These are phyloP conservation scores for Molossus alvarezi DNA, from an alignment of 2,797 vertebrate genomes.

Conservation along the genomic window DNA sequence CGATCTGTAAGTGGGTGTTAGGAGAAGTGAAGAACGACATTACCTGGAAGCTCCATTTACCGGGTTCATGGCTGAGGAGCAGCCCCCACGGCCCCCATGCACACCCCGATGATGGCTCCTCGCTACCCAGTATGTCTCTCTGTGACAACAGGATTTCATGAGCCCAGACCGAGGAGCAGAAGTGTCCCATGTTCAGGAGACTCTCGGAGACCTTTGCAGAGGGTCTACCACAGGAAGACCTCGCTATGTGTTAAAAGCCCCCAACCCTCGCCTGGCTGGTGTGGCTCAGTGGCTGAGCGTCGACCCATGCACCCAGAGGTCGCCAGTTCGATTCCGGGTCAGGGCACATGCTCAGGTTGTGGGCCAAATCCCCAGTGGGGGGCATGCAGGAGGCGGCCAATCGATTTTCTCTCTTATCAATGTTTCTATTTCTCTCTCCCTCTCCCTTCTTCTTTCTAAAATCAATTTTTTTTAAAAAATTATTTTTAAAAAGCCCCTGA, in stretches of 20 bases:
- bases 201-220: background rate
- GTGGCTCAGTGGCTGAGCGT: too few relatives aligned
- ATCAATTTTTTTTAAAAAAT: too few relatives aligned
- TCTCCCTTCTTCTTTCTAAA: too few relatives aligned
- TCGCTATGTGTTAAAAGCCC: background rate
- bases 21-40: constrained; percentile 48
- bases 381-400: too few relatives aligned
- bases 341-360: too few relatives aligned
- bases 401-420: too few relatives aligned
- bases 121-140: background rate
- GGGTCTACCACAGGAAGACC: background rate
- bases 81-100: accelerated
- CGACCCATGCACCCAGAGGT: too few relatives aligned
- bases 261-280: too few relatives aligned
- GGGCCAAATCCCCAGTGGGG: too few relatives aligned
- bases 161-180: background rate
- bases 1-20: constrained; percentile 39
- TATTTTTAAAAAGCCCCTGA: too few relatives aligned
- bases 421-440: too few relatives aligned
- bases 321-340: too few relatives aligned
- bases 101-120: background rate
- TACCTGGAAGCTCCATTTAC: background rate
- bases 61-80: background rate
- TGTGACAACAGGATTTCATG: background rate
- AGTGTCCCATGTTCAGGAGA: accelerated